Conservation (phyloP, 2,888 invertebrate species). For the Pandemis heparana region DNA sequence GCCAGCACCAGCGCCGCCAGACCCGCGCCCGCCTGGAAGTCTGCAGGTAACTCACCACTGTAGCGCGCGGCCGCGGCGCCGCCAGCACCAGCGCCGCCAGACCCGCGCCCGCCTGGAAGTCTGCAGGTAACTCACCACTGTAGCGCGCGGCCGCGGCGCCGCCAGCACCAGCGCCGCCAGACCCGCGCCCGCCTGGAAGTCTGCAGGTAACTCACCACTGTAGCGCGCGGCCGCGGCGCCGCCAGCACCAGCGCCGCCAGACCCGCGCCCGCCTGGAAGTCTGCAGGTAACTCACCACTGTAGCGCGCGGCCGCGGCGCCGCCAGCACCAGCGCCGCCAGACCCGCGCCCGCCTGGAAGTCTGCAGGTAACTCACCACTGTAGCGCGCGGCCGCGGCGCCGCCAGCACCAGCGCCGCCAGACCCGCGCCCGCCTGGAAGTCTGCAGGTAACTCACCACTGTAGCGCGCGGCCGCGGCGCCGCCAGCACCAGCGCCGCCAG, state of each 20-base stretch:
- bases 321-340: conserved; percentile 1
- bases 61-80: conserved; percentile 23
- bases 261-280: conserved; percentile 41
- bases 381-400: conserved; percentile 23
- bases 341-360: conserved; percentile 41
- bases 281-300: conserved; percentile 29
- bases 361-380: conserved; percentile 29
- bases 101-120: conserved; percentile 41
- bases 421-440: conserved; percentile 41
- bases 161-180: conserved; percentile 1
- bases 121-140: conserved; percentile 29
- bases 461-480: conserved; percentile 23
- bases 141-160: conserved; percentile 23
- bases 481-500: conserved; percentile 1
- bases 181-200: conserved; percentile 41
- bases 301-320: conserved; percentile 23
- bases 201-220: conserved; percentile 29
- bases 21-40: conserved; percentile 41
- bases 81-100: conserved; percentile 1
- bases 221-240: conserved; percentile 23
- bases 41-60: conserved; percentile 29
- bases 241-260: conserved; percentile 1
- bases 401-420: conserved; percentile 1
- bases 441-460: conserved; percentile 29
- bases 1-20: conserved; percentile 1